These are phyloP conservation scores for Dasyurus viverrinus DNA, from an alignment of 2,113 vertebrate genomes.

Conservation along the genomic window DNA sequence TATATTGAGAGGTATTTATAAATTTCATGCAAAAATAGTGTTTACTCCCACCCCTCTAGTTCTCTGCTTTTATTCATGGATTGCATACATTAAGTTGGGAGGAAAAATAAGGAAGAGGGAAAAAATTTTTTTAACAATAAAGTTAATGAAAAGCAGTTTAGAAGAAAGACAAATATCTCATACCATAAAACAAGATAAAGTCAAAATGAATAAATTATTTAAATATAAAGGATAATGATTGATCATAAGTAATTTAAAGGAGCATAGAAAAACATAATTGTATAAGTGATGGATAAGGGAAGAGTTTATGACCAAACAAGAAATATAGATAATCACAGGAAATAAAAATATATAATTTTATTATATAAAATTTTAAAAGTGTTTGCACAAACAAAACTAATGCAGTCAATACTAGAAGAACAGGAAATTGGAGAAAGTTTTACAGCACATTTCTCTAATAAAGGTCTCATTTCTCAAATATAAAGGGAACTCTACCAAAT, in stretches of 20 bases:
- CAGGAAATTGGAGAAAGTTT: neutral
- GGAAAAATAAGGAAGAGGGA: neutral
- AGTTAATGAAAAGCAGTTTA: neutral
- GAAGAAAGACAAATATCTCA: neutral
- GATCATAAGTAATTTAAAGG: neutral
- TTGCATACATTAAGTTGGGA: neutral
- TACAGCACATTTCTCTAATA: neutral
- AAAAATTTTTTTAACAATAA: neutral
- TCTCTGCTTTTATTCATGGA: neutral
- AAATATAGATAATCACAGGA: neutral
- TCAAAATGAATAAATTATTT: neutral
- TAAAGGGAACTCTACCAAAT: neutral
- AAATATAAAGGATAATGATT: neutral
- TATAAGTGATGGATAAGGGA: neutral
- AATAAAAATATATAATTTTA: neutral
- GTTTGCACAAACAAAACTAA: neutral
- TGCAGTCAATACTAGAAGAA: neutral
- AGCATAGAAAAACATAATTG: neutral
- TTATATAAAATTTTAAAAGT: neutral
- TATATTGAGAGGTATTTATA: neutral
- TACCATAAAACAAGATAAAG: neutral
- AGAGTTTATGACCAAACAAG: neutral
- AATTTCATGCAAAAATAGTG: neutral
- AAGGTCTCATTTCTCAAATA: neutral
- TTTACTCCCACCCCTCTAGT: rapidly evolving